Percentiles rank a stretch among this genome's conserved stretches.
phyloP scores from a whole-genome alignment of 30 jellyfish, hydroid and myxozoan species.

The Hydractinia echinata region DNA sequence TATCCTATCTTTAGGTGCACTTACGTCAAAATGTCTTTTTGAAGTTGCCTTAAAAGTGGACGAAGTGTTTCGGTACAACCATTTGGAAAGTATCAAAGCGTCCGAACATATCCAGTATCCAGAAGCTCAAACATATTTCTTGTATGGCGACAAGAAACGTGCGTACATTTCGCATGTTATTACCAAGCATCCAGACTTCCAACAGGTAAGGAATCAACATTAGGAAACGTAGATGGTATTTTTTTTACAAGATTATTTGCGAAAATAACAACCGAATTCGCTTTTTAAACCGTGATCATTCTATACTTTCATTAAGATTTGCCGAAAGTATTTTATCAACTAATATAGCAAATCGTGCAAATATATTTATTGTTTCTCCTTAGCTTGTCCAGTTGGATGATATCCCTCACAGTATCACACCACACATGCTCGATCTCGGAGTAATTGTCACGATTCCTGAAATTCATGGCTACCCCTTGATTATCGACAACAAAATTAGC shows the following conservation, averaged over 20 bases:
- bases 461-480: constrained; percentile 16
- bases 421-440: constrained; percentile 17
- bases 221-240: background rate
- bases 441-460: constrained; percentile 5
- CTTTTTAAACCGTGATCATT: background rate
- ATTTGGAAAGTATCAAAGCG: background rate
- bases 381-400: constrained; percentile 31
- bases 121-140: constrained; percentile 14
- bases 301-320: background rate
- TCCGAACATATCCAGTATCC: background rate
- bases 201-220: constrained; percentile 19
- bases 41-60: constrained; percentile 4
- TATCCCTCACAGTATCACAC: constrained; percentile 12
- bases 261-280: background rate
- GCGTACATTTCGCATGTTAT: constrained; percentile 27
- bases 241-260: background rate
- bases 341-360: background rate
- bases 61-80: constrained; percentile 3
- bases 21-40: too few species aligned
- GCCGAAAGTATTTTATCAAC: background rate
- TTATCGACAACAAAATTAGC: background rate
- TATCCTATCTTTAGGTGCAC: too few species aligned
- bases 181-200: constrained; percentile 26
- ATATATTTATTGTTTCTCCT: background rate
- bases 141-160: constrained; percentile 23